Percentiles rank a stretch among this genome's conserved stretches.
Conservation (phyloP, 2,113 vertebrate genomes). For the Actenoides lindsayi region DNA sequence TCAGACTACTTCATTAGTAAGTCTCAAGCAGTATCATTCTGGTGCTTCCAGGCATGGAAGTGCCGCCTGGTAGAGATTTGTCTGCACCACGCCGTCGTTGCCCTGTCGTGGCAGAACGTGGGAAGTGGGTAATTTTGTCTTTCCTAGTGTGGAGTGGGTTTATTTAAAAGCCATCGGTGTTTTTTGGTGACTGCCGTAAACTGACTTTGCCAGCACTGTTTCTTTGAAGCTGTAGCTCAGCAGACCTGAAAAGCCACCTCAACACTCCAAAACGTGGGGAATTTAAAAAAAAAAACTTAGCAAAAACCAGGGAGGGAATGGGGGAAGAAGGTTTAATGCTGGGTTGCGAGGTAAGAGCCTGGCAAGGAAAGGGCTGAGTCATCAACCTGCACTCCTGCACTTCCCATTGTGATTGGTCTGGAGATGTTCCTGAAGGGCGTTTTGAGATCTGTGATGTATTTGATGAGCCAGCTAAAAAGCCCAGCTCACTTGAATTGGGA, state of each 20-base stretch:
- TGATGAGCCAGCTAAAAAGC: background rate
- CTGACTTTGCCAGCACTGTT: background rate
- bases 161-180: background rate
- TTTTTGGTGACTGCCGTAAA: background rate
- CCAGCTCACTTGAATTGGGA: background rate
- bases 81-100: background rate
- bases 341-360: background rate
- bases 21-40: slow-evolving; percentile 59
- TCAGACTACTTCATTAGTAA: slow-evolving; percentile 99
- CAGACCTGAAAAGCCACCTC: background rate
- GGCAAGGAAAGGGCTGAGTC: background rate
- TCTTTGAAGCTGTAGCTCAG: background rate
- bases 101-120: background rate
- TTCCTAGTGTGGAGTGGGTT: background rate
- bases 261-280: background rate
- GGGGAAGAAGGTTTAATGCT: background rate
- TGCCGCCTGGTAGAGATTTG: background rate
- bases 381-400: background rate
- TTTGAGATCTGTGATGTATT: background rate
- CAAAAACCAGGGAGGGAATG: background rate
- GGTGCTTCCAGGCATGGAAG: background rate
- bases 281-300: background rate
- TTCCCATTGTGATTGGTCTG: background rate
- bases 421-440: background rate
- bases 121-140: background rate